Evolutionary conservation across 2,888 invertebrate genomes (phyloP).

Genomic region (Agrypnus murinus): DNA sequence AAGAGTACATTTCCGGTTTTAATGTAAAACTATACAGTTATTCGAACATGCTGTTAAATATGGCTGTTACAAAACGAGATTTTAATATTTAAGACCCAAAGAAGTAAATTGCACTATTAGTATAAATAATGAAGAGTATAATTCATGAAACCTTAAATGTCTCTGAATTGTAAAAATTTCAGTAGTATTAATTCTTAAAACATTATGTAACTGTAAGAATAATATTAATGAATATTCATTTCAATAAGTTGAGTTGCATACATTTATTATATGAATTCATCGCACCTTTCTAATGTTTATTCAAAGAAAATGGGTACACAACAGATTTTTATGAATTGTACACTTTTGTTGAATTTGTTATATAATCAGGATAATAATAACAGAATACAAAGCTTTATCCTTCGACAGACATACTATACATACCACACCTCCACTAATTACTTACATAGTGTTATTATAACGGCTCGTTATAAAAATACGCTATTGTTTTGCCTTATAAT

Average conservation of each 20-base stretch:
- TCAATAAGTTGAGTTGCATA: constrained; percentile 7
- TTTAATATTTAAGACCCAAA: constrained; percentile 17
- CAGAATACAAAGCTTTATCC: constrained; percentile 1
- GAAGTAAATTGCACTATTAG: neutral
- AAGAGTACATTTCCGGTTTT: constrained; percentile 26
- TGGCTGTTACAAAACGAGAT: neutral
- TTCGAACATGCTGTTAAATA: neutral
- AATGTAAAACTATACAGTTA: constrained; percentile 22
- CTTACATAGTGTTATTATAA: too few relatives aligned
- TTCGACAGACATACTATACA: constrained; percentile 11
- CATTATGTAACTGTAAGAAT: constrained; percentile 33
- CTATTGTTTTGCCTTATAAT: constrained; percentile 10
- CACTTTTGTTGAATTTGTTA: neutral
- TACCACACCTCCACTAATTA: constrained; percentile 39
- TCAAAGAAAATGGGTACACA: constrained; percentile 12
- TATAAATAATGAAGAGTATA: constrained; percentile 1
- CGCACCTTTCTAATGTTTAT: constrained; percentile 40
- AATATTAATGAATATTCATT: constrained; percentile 39
- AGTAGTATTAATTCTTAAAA: neutral
- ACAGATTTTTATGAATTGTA: neutral
- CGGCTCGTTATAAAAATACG: constrained; percentile 12
- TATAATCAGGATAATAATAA: constrained; percentile 9
- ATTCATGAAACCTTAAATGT: constrained; percentile 2
- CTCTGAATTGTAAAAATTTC: constrained; percentile 14
- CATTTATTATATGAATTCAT: constrained; percentile 27